phyloP scores from a whole-genome alignment of 2,888 invertebrate species.

The Mesorhabditis sp. region DNA sequence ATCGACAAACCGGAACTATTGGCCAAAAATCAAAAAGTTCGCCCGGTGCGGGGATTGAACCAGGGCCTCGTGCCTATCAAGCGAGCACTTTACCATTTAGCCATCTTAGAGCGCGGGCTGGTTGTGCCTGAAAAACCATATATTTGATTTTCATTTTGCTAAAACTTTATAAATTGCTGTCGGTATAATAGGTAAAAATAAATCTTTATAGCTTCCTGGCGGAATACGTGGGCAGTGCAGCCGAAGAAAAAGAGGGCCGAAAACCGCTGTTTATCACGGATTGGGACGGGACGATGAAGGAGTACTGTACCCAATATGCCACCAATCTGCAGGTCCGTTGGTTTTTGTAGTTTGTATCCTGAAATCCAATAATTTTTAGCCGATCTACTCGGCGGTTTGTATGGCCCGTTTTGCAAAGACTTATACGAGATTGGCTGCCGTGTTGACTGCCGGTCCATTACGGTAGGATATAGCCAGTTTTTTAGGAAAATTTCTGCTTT shows the following conservation, averaged over 20 bases:
- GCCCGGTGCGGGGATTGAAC: too few species aligned
- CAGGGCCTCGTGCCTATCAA: too few species aligned
- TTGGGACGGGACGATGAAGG: slow-evolving; percentile 59
- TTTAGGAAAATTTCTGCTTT: neutral
- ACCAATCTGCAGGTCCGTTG: slow-evolving; percentile 51
- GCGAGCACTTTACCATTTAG: too few species aligned
- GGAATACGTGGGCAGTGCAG: slow-evolving; percentile 23
- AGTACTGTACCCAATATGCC: slow-evolving; percentile 56
- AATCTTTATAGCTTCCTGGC: slow-evolving; percentile 35
- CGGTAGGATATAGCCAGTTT: neutral
- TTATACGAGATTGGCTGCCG: slow-evolving; percentile 50
- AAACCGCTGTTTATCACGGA: slow-evolving; percentile 52
- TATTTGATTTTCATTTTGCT: neutral
- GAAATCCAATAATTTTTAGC: slow-evolving; percentile 31
- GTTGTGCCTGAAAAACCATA: neutral
- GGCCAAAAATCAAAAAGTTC: too few species aligned
- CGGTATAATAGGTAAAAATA: neutral
- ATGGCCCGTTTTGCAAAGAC: slow-evolving; percentile 46
- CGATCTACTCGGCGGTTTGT: slow-evolving; percentile 54
- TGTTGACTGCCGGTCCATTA: slow-evolving; percentile 55
- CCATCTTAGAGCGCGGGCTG: neutral
- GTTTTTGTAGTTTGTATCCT: neutral
- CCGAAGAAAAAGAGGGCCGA: slow-evolving; percentile 13
- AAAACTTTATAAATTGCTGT: neutral
- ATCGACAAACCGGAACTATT: too few species aligned